Evolutionary conservation across 2,888 invertebrate genomes (phyloP).

Genomic region (Oligia fasciuncula): DNA sequence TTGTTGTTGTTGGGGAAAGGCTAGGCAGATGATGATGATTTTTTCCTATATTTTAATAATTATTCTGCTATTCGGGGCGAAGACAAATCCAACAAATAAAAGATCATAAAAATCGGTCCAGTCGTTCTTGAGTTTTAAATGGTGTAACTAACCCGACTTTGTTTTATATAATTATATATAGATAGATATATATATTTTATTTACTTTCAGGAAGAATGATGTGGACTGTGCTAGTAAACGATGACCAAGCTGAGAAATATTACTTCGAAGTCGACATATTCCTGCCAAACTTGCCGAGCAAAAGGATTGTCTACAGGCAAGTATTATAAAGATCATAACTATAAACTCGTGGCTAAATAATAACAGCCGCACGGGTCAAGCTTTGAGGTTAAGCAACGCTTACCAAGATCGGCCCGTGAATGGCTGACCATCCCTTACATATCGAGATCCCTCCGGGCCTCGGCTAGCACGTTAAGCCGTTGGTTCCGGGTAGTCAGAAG

Average conservation of each 20-base stretch:
- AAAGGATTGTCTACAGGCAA: conserved; percentile 88
- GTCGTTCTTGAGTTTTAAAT: no score
- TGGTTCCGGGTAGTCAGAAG: not conserved
- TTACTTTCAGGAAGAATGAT: conserved; percentile 85
- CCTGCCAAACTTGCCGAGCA: conserved; percentile 84
- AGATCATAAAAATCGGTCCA: no score
- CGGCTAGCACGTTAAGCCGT: not conserved
- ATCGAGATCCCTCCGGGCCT: not conserved
- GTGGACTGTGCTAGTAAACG: conserved; percentile 89
- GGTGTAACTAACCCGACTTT: no score
- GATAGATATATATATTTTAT: not conserved
- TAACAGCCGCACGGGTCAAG: not conserved
- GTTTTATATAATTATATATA: no score
- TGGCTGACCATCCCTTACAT: not conserved
- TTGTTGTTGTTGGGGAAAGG: no score
- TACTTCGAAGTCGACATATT: conserved; percentile 88
- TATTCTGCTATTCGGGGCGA: no score
- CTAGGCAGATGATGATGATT: no score
- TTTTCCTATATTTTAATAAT: no score
- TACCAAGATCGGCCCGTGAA: not conserved
- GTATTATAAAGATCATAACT: conserved; percentile 22
- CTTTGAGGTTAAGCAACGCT: not conserved
- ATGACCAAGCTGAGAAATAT: conserved; percentile 84
- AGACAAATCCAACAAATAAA: no score
- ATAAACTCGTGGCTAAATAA: not conserved